A percentile compares a stretch with the other conserved stretches of the same genome.
Conservation (phyloP, 2,113 vertebrate genomes). For the Ptychochromis oligacanthus region DNA sequence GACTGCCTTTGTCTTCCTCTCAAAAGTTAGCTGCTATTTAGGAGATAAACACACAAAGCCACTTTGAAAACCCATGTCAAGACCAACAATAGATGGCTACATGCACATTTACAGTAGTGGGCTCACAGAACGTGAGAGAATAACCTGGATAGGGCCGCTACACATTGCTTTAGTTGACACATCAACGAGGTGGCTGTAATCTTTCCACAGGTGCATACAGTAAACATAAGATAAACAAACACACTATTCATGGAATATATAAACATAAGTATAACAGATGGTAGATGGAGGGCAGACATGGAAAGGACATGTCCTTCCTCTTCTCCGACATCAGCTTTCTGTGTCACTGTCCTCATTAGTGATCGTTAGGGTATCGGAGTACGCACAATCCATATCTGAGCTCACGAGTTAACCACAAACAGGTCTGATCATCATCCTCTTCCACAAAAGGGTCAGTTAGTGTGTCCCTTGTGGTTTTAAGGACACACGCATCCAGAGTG, state of each 20-base stretch:
- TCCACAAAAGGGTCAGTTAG: conserved; percentile 30
- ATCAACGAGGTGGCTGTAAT: conserved; percentile 32
- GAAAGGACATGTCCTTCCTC: conserved; percentile 25
- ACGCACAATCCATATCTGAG: conserved; percentile 32
- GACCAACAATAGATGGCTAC: conserved; percentile 8
- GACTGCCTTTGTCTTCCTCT: conserved; percentile 29
- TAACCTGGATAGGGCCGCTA: conserved; percentile 23
- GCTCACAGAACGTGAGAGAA: conserved; percentile 23
- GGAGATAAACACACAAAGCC: conserved; percentile 30
- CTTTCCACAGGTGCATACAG: not conserved
- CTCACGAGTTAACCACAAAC: conserved; percentile 20
- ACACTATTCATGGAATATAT: not conserved
- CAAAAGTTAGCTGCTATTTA: conserved; percentile 11
- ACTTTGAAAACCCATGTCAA: not conserved
- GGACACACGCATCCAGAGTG: not conserved
- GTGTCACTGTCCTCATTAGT: conserved; percentile 4
- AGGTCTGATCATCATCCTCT: conserved; percentile 21
- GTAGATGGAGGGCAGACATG: not conserved
- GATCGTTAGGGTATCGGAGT: conserved; percentile 26
- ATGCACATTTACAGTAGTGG: conserved; percentile 21
- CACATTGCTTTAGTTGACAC: conserved; percentile 21
- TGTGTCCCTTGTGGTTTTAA: not conserved
- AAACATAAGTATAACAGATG: not conserved
- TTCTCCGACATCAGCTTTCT: conserved; percentile 10
- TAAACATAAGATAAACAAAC: not conserved